Base-by-base conservation (phyloP, 1,140 invertebrate genomes). In the Paralvinella palmiformis region DNA sequence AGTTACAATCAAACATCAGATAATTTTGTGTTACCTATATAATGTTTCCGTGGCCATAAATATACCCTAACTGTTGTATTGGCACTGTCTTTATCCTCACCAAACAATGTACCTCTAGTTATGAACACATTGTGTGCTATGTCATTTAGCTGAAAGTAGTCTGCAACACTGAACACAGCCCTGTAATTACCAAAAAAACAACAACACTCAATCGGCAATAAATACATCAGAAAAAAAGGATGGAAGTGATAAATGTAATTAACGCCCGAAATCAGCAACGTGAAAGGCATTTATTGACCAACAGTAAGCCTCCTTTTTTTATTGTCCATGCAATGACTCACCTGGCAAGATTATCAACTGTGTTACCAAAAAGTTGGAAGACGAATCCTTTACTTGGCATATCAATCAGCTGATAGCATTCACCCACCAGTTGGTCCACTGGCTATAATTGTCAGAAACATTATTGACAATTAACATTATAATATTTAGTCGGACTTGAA, bases 111-210 rank as follows among this genome's bases (percentile, higher is more conserved):
- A 3, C 84, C 85, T 73, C 85, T 75, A 15, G 87, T 88, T 20
- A 89, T 82, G 55, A 85, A 86, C 37, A 89, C 70, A 76, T 89
- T 90, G 71, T 90, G 87, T 10, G 88, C 82, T 48, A 88, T 82
- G 56, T 85, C 77, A 22, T 53, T 32, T 13, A 32, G 15, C 35
- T 63, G 62, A 17, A 63, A 32, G 32, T 56, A 56, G 15, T 55
- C 44, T 32, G 36, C 24, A n/a, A 45, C 41, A 10, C 4, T 7
- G n/a, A 41, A 24, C 20, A 60, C 58, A 41, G 22, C n/a, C 32
- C 58, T 60, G n/a, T 45, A 41, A 33, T 10, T 41, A 41, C n/a
- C 10, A 41, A 41, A 41, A 41, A n/a, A 10, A n/a, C n/a, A 10
- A 41, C 37, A 10, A 10, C 37, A 10, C n/a, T 10, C 37, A 41